Base-by-base conservation (phyloP, 2,888 invertebrate species). In the Chydorus sphaericus region DNA sequence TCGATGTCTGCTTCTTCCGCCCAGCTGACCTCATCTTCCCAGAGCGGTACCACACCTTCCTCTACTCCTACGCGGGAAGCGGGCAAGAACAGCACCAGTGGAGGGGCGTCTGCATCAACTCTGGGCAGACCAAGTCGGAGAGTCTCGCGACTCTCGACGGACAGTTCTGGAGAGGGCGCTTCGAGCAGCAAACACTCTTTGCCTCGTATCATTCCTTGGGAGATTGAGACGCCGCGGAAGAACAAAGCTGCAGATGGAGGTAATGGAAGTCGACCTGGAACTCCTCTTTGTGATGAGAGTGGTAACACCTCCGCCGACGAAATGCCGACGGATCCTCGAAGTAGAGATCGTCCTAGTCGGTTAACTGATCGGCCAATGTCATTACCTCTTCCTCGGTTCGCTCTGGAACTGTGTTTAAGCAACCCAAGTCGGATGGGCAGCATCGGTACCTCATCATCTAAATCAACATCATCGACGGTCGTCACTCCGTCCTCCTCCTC, bases 211-310 rank as follows among this genome's bases (percentile, higher is more conserved):
- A 55, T 37, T 38, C 50, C 33, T 36, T 36, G 55, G 57, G 52
- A 52, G 23, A 26, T 52, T 18, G 52, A 52, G 36, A 23, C 36
- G 18, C 59, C 20, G 18, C 64, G 48, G 63, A 59, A 56, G 61
- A 61, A 37, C 48, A 44, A 23, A 48, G 29, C 63, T 63, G 60
- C 63, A 63, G 52, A 62, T 62, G 49, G 62, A 63, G 59, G 64
- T 64, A 64, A 2, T 48, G 83, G 84, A 60, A 86, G 86, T 11
- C 76, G 89, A 57, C 87, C 88, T 3, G 90, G 89, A 50, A 90
- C 90, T 14, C 88, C 88, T 2, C 72, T 88, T 56, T 83, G 85
- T 64, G 87, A 88, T 69, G 88, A 88, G 67, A 72, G 82, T 51
- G n/a, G n/a, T n/a, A n/a, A n/a, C n/a, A n/a, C n/a, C n/a, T n/a